Evolutionary conservation across 2,113 vertebrate species (phyloP).

Genomic region (Paralichthys olivaceus): DNA sequence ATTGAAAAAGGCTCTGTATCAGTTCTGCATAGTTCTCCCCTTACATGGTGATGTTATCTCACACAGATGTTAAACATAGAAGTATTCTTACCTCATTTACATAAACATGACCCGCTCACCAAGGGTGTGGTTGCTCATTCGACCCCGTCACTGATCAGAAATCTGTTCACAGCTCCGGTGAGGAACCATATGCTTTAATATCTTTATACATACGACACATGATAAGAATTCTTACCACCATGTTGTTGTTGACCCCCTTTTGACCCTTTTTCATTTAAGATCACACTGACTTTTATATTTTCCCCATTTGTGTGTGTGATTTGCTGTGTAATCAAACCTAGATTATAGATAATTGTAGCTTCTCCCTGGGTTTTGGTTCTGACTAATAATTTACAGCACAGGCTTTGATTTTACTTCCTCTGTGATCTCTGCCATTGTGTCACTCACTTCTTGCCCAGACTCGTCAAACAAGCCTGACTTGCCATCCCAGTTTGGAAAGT

Average conservation of each 20-base stretch:
- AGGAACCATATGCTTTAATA: slow-evolving; percentile 30
- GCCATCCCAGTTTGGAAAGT: not conserved
- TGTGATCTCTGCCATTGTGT: slow-evolving; percentile 47
- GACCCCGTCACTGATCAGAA: slow-evolving; percentile 23
- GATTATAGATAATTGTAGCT: slow-evolving; percentile 12
- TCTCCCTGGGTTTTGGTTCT: slow-evolving; percentile 19
- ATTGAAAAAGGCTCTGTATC: slow-evolving; percentile 48
- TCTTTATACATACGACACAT: slow-evolving; percentile 17
- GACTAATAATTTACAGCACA: slow-evolving; percentile 27
- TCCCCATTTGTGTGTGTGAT: slow-evolving; percentile 27
- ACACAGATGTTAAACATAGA: slow-evolving; percentile 50
- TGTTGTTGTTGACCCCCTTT: not conserved
- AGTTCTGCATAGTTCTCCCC: slow-evolving; percentile 40
- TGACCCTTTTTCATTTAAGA: slow-evolving; percentile 12
- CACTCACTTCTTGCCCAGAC: slow-evolving; percentile 29
- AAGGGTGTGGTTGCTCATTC: slow-evolving; percentile 48
- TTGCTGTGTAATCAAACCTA: slow-evolving; percentile 13
- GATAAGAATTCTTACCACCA: slow-evolving; percentile 34
- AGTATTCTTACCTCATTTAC: slow-evolving; percentile 70
- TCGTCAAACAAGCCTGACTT: slow-evolving; percentile 52
- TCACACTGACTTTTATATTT: slow-evolving; percentile 11
- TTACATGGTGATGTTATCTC: slow-evolving; percentile 46
- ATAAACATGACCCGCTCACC: slow-evolving; percentile 42
- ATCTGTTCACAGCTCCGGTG: slow-evolving; percentile 16
- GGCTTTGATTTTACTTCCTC: slow-evolving; percentile 48